phyloP scores from a whole-genome alignment of 2,797 vertebrate species.

The Anguilla obscura region DNA sequence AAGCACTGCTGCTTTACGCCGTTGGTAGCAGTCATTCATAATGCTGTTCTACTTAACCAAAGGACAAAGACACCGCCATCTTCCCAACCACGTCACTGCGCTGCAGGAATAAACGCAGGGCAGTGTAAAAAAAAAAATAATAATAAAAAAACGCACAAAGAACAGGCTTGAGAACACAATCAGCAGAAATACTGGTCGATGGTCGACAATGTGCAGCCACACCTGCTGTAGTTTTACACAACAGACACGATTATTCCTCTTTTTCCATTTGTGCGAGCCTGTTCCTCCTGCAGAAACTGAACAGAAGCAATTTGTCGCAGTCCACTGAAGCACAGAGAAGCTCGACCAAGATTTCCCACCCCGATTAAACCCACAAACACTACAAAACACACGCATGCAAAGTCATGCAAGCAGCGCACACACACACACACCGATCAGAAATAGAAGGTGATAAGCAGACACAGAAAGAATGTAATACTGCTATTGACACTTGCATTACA shows the following conservation, averaged over 20 bases:
- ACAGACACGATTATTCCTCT: background rate
- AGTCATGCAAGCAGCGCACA: background rate
- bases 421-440: conserved; percentile 2
- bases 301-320: conserved; percentile 19
- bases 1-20: background rate
- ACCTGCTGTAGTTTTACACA: conserved; percentile 20
- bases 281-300: conserved; percentile 17
- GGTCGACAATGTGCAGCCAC: conserved; percentile 19
- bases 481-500: background rate
- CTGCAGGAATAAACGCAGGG: background rate
- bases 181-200: background rate
- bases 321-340: conserved; percentile 14
- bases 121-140: background rate
- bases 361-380: conserved; percentile 24
- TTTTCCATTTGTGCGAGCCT: conserved; percentile 7
- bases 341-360: conserved; percentile 27
- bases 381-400: background rate
- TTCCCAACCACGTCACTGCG: background rate
- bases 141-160: conserved; percentile 1
- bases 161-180: background rate
- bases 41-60: background rate
- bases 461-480: background rate
- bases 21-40: background rate
- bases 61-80: conserved; percentile 12
- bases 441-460: background rate